Evolutionary conservation across 30 jellyfish, hydroid and myxozoan genomes (phyloP), one percentile per base, ranked within the genome.

Genomic region (Rhopilema esculentum): DNA sequence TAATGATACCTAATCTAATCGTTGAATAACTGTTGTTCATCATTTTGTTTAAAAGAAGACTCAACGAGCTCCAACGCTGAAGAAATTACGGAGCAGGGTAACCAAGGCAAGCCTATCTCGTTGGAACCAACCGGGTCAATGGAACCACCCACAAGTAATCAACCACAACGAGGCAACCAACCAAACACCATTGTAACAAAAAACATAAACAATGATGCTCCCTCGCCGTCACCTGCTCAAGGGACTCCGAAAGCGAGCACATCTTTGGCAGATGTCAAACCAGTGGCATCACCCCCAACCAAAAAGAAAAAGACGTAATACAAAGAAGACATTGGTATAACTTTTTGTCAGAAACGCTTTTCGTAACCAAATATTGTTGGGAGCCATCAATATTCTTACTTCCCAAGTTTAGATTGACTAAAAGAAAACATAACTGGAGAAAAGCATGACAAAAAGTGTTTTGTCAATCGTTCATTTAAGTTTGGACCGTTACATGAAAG

Each of bases 281-380:
- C 97, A 7, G 17, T 40, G 9, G 57, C 73, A 26, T 63, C 92
- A 0, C 97, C 97, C 12, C 92, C 92, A 0, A 65, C 75, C 40
- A 89, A 89, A 50, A 89, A 80, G 92, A 80, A 69, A 27, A 89
- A 89, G 30, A 49, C 50, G 19, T 78, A 50, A 33, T 6, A 40
- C 57, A 40, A 12, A 6, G n/a, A n/a, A n/a, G n/a, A n/a, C n/a
- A n/a, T n/a, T n/a, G n/a, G n/a, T n/a, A n/a, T n/a, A n/a, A n/a
- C n/a, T n/a, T n/a, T n/a, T n/a, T n/a, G n/a, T n/a, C n/a, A n/a
- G n/a, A n/a, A n/a, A n/a, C n/a, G n/a, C n/a, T n/a, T n/a, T n/a
- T n/a, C n/a, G n/a, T n/a, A n/a, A n/a, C n/a, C n/a, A n/a, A n/a
- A n/a, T n/a, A n/a, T n/a, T n/a, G n/a, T n/a, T n/a, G n/a, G n/a